Base-by-base conservation (phyloP, 1,140 invertebrate species). In the Halictus rubicundus region DNA sequence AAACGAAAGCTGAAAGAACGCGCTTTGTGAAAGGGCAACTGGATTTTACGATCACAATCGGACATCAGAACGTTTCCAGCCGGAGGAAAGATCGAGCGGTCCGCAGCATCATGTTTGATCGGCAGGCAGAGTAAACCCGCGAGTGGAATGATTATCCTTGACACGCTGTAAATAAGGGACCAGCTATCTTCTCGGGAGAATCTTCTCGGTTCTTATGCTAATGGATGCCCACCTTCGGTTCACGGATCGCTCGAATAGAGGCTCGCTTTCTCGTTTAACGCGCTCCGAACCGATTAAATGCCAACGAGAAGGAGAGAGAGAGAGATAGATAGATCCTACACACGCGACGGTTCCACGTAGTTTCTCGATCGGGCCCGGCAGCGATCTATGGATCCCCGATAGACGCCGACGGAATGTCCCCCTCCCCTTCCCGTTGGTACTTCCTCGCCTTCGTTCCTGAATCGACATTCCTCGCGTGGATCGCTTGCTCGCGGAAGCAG, bases 131-230 rank as follows among this genome's bases (percentile, higher is more conserved):
- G 65, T 39, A 54, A 57, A 68, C n/a, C 12, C 37, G 37, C 54
- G 52, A 64, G 46, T n/a, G 46, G 49, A 77, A 59, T 64, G 78
- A 83, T 86, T 69, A 75, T 57, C 71, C 68, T 54, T 65, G 81
- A 78, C 63, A 68, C 81, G 76, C 71, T 83, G 82, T 86, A 83
- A 87, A 86, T 86, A 86, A 83, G 63, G 54, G 37, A 37, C 6
- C 27, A 4, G 52, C 52, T 84, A 81, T 85, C 78, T 74, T 72
- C 68, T 37, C 19, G 46, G 16, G 27, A 63, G 64, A 81, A 87
- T 83, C 81, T 80, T 46, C 71, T 69, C 66, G 84, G 69, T 61
- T 68, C 80, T 69, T 80, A 85, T 85, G 85, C 81, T 87, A 87
- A 87, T 87, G 78, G 78, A 64, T 81, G 59, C 73, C 71, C 68